Base-by-base conservation (phyloP, 2,888 invertebrate genomes). In the Tachina grossa region DNA sequence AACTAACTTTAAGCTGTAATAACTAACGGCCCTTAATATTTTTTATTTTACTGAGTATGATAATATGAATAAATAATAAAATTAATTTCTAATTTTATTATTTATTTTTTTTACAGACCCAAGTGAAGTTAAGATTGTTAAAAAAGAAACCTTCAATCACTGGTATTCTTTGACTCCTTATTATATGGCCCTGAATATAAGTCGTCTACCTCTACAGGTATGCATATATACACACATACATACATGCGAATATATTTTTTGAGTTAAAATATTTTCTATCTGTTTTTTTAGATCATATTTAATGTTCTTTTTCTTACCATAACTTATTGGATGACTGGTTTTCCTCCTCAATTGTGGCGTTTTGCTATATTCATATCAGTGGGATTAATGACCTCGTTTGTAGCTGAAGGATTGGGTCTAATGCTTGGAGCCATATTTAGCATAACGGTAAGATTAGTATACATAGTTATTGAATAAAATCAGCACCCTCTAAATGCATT, bases 331-430 rank as follows among this genome's bases (percentile, higher is more conserved):
- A 94, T 95, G 94, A 93, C 95, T 0, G 96, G 96, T 0, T 94
- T 97, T 87, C 97, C 97, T 0, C 94, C 94, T 51, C 94, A 95
- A 86, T 90, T 94, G 61, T 89, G 93, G 87, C 94, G 97, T 45
- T 97, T 96, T 90, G 90, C 94, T 10, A 93, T 95, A 77, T 97
- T 96, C 91, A 94, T 95, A 47, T 89, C 95, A 0, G 94, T 96
- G 41, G 95, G 95, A 0, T 94, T 96, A 71, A 93, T 95, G 76
- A 95, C 96, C 10, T 95, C 96, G 0, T 92, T 97, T 55, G 95
- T 95, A 0, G 95, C 96, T 19, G 97, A 97, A 90, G 96, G 96
- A 47, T 94, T 97, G 90, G 97, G 97, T 0, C 90, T 97, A 84
- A 94, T 96, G 0, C 96, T 97, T 88, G 97, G 97, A 72, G 94